Conservation (phyloP, 2,888 invertebrate genomes). For the Pecten maximus region DNA sequence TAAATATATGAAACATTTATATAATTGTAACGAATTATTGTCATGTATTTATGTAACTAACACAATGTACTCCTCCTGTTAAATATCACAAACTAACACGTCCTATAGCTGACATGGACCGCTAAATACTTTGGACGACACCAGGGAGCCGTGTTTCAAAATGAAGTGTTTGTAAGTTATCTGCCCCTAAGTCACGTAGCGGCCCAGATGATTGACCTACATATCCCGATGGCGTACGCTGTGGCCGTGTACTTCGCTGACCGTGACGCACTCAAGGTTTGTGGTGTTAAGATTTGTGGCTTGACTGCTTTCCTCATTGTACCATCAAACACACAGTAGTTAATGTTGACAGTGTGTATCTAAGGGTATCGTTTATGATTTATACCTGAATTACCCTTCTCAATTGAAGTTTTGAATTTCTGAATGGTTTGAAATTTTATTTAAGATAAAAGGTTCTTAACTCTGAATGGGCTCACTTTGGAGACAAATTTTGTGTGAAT, state of each 20-base stretch:
- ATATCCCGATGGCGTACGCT: constrained; percentile 86
- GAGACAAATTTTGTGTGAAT: too few species aligned
- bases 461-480: too few species aligned
- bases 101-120: constrained; percentile 86
- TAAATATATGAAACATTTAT: not conserved
- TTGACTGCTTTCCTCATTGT: not conserved
- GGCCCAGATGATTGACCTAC: constrained; percentile 93
- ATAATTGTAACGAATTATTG: not conserved
- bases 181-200: constrained; percentile 95
- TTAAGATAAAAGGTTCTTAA: not conserved
- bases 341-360: not conserved
- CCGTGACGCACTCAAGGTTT: constrained; percentile 90
- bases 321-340: not conserved
- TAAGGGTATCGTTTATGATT: too few species aligned
- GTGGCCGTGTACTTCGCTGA: constrained; percentile 94
- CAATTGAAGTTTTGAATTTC: too few species aligned
- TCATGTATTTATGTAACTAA: not conserved
- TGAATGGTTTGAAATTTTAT: too few species aligned
- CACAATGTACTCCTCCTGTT: not conserved
- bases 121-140: constrained; percentile 55
- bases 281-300: not conserved
- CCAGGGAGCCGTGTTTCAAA: constrained; percentile 60
- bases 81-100: not conserved
- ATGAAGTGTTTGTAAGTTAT: constrained; percentile 89
- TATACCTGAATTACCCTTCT: too few species aligned